Evolutionary conservation across 1,140 invertebrate species (phyloP).

Genomic region (Drosophila truncata): DNA sequence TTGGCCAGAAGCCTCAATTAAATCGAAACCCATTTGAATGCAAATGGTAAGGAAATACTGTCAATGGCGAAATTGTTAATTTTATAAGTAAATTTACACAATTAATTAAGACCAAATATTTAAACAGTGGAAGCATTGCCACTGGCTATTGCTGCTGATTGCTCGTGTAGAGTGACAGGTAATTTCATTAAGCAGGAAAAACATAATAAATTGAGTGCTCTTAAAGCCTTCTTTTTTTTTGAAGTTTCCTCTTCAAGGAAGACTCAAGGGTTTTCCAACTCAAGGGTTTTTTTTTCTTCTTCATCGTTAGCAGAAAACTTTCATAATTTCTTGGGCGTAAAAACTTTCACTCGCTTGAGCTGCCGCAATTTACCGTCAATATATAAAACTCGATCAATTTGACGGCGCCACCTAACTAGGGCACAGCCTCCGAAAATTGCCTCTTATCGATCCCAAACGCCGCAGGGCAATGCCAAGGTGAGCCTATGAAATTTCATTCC

Average conservation of each 20-base stretch:
- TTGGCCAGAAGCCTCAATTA: slow-evolving; percentile 4
- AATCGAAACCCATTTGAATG: not conserved
- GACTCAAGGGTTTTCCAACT: slow-evolving; percentile 7
- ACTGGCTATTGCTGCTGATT: slow-evolving; percentile 19
- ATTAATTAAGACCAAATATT: slow-evolving; percentile 31
- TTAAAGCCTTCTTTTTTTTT: slow-evolving; percentile 4
- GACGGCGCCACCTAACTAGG: slow-evolving; percentile 30
- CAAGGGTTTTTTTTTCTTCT: slow-evolving; percentile 23
- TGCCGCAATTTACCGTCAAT: slow-evolving; percentile 31
- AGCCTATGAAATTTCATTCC: slow-evolving; percentile 46
- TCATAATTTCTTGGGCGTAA: slow-evolving; percentile 37
- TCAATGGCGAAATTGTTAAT: not conserved
- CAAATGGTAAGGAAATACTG: slow-evolving; percentile 7
- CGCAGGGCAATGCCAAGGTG: slow-evolving; percentile 31
- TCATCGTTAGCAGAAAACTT: slow-evolving; percentile 27
- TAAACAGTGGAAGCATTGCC: slow-evolving; percentile 18
- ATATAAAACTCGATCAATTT: slow-evolving; percentile 63
- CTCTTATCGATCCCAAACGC: slow-evolving; percentile 64
- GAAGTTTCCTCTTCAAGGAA: not conserved
- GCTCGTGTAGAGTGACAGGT: slow-evolving; percentile 9
- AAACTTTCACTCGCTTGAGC: slow-evolving; percentile 44
- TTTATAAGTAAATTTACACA: slow-evolving; percentile 5
- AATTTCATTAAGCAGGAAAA: slow-evolving; percentile 47
- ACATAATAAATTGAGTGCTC: not conserved
- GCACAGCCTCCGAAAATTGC: slow-evolving; percentile 18